Evolutionary conservation across 2,888 invertebrate species (phyloP).

Genomic region (Punctoribates punctum): DNA sequence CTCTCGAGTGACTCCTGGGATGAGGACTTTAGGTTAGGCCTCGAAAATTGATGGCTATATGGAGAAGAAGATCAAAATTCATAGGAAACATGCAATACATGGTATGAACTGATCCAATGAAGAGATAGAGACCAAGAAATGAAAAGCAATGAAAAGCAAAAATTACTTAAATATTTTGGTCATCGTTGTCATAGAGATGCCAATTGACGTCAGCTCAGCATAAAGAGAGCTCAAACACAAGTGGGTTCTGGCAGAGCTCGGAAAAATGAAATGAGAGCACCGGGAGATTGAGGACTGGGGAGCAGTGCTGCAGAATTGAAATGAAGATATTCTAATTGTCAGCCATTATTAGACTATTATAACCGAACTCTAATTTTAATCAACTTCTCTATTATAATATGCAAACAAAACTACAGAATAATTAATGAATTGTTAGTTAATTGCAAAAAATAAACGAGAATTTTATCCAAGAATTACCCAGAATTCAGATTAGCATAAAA

Average conservation of each 20-base stretch:
- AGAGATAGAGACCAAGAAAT: background rate
- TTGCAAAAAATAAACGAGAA: no score
- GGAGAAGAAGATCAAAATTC: background rate
- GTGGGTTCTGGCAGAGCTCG: background rate
- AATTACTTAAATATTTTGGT: constrained; percentile 33
- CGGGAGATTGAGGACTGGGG: background rate
- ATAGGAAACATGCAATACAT: background rate
- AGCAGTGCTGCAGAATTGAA: background rate
- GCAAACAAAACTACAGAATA: no score
- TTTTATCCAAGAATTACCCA: no score
- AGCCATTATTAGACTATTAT: no score
- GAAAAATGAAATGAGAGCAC: background rate
- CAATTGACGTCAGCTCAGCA: constrained; percentile 15
- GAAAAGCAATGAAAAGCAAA: background rate
- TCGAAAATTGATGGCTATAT: background rate
- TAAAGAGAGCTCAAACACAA: background rate
- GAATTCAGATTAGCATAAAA: background rate
- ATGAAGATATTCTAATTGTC: no score
- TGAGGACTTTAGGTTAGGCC: no score
- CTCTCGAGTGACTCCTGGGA: no score
- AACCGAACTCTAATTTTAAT: no score
- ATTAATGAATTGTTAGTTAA: no score
- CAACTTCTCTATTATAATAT: no score
- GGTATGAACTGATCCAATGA: background rate
- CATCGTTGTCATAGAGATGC: constrained; percentile 30